phyloP scores from a whole-genome alignment of 2,113 vertebrate genomes.

The Upupa epops region DNA sequence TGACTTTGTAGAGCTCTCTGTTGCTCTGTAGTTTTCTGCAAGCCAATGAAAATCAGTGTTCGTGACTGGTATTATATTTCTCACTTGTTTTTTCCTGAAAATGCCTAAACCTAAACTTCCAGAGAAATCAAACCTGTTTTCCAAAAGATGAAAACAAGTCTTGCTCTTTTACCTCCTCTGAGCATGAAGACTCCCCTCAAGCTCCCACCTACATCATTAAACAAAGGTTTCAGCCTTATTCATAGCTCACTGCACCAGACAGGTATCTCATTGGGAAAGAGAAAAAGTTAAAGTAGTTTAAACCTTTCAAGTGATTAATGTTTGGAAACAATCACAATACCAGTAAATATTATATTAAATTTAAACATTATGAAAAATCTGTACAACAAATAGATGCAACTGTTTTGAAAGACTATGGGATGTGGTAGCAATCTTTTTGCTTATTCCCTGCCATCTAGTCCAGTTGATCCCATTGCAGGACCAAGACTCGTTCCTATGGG shows the following conservation, averaged over 20 bases:
- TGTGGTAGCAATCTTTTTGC: neutral
- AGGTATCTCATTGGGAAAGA: neutral
- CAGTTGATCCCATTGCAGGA: neutral
- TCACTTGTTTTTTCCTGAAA: neutral
- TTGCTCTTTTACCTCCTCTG: neutral
- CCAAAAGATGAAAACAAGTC: neutral
- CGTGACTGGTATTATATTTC: neutral
- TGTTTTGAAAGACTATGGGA: neutral
- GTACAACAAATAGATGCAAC: neutral
- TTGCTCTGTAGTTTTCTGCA: neutral
- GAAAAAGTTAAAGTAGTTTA: neutral
- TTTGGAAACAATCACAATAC: neutral
- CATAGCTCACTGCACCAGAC: neutral
- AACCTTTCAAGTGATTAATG: neutral
- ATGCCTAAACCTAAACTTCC: neutral
- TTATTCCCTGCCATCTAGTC: neutral
- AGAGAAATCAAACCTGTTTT: neutral
- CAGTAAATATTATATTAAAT: neutral
- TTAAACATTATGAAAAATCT: neutral
- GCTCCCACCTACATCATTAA: neutral
- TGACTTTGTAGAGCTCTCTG: neutral
- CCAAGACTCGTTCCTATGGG: neutral
- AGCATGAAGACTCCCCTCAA: neutral
- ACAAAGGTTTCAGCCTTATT: neutral
- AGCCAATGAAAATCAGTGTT: neutral